phyloP scores from a whole-genome alignment of 2,888 invertebrate species.

The Mellilla xanthometata region DNA sequence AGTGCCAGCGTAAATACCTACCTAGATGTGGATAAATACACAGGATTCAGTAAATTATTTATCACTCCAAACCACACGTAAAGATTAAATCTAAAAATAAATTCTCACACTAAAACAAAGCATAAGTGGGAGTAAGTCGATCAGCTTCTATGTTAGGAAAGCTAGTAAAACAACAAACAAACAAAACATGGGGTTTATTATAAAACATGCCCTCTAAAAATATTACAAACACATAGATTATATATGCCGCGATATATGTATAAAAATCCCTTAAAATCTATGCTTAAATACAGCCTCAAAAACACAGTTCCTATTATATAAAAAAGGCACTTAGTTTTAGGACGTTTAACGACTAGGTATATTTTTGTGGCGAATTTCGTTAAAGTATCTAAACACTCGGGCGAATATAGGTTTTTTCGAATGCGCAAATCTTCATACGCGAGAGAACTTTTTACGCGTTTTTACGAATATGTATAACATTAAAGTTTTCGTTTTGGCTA shows the following conservation, averaged over 20 bases:
- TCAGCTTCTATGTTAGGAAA: constrained; percentile 60
- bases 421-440: too few species aligned
- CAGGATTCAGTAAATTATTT: constrained; percentile 16
- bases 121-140: constrained; percentile 5
- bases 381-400: too few species aligned
- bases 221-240: constrained; percentile 51
- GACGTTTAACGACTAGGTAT: constrained; percentile 6
- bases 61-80: constrained; percentile 43
- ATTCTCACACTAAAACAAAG: constrained; percentile 22
- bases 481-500: too few species aligned
- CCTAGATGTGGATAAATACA: too few species aligned
- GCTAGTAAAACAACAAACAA: constrained; percentile 78
- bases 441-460: too few species aligned
- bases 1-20: too few species aligned
- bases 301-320: constrained; percentile 1
- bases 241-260: constrained; percentile 50
- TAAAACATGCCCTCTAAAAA: constrained; percentile 67
- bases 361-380: too few species aligned
- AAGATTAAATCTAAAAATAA: background rate
- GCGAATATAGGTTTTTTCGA: too few species aligned
- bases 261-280: constrained; percentile 47
- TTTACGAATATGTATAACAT: too few species aligned
- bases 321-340: constrained; percentile 10
- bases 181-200: constrained; percentile 77
- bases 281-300: constrained; percentile 9